Evolutionary conservation across 1,140 invertebrate genomes (phyloP).

Genomic region (Zaprionus davidi): DNA sequence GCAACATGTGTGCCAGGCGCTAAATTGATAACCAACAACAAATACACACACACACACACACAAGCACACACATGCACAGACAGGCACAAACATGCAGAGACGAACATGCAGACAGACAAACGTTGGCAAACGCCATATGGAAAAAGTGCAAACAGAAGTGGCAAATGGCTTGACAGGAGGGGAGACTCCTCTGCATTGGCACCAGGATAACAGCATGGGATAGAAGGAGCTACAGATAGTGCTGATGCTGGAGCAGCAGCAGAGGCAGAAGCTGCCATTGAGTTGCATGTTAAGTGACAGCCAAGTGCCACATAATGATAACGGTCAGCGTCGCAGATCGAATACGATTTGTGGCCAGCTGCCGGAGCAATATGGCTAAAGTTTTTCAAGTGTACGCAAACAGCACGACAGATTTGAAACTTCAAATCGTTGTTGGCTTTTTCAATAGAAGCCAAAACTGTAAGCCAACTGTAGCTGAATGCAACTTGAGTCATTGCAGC

Average conservation of each 20-base stretch:
- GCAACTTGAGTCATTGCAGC: not conserved
- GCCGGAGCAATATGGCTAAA: not conserved
- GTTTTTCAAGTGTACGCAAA: conserved; percentile 8
- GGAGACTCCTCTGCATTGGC: not conserved
- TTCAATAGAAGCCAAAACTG: not conserved
- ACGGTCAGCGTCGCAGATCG: not conserved
- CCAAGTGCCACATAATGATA: conserved; percentile 10
- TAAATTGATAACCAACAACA: conserved; percentile 13
- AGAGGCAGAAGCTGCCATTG: not conserved
- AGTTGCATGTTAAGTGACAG: conserved; percentile 2
- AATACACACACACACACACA: not conserved
- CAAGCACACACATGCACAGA: not conserved
- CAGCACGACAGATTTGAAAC: not conserved
- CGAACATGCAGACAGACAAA: not conserved
- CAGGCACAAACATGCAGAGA: not conserved
- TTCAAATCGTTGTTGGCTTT: not conserved
- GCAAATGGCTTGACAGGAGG: not conserved
- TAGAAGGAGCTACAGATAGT: not conserved
- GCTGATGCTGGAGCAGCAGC: not conserved
- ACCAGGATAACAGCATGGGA: not conserved
- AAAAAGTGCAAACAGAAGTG: conserved; percentile 6
- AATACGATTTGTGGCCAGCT: not conserved
- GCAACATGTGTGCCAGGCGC: conserved; percentile 8
- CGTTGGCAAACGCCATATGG: not conserved
- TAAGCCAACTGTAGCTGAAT: not conserved